Percentiles rank a stretch among this genome's conserved stretches.
Conservation (phyloP, 2,888 invertebrate species). For the Arenicola marina region DNA sequence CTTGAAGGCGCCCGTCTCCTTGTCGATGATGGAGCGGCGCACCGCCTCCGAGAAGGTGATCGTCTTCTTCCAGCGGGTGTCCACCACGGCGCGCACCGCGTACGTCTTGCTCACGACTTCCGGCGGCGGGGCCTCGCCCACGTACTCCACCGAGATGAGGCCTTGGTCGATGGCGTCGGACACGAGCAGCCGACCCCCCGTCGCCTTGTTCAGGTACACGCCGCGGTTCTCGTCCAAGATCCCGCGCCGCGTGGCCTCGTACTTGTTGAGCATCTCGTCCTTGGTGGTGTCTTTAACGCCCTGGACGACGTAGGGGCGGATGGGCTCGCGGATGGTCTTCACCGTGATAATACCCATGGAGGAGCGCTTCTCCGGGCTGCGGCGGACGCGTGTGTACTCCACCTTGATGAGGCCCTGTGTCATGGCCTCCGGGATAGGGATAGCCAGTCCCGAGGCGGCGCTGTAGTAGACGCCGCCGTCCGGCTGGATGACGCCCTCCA, state of each 20-base stretch:
- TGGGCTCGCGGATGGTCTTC: conserved; percentile 44
- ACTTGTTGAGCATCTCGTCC: conserved; percentile 26
- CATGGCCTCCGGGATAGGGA: conserved; percentile 52
- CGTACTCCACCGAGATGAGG: conserved; percentile 65
- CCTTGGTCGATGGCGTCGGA: conserved; percentile 80
- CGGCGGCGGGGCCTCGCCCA: conserved; percentile 5
- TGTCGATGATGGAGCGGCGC: conserved; percentile 43
- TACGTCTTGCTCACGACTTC: conserved; percentile 49
- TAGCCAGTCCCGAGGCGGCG: conserved; percentile 25
- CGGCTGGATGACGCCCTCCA: conserved; percentile 29
- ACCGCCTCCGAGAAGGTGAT: conserved; percentile 36
- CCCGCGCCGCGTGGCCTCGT: conserved; percentile 87
- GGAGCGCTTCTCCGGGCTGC: conserved; percentile 50
- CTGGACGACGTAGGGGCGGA: conserved; percentile 14
- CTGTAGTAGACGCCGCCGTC: conserved; percentile 28
- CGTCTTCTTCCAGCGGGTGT: conserved; percentile 39
- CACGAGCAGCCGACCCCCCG: conserved; percentile 79
- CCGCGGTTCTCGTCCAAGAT: conserved; percentile 76
- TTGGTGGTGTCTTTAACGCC: conserved; percentile 15
- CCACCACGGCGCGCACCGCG: conserved; percentile 55
- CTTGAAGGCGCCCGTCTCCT: conserved; percentile 49
- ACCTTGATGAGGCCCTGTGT: conserved; percentile 46
- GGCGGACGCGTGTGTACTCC: conserved; percentile 11
- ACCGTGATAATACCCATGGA: conserved; percentile 57
- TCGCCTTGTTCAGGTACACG: conserved; percentile 70